Percentiles rank a stretch among this genome's conserved stretches.
These are phyloP conservation scores for Yponomeuta evonymella DNA, from an alignment of 2,888 invertebrate species.

Conservation along the genomic window DNA sequence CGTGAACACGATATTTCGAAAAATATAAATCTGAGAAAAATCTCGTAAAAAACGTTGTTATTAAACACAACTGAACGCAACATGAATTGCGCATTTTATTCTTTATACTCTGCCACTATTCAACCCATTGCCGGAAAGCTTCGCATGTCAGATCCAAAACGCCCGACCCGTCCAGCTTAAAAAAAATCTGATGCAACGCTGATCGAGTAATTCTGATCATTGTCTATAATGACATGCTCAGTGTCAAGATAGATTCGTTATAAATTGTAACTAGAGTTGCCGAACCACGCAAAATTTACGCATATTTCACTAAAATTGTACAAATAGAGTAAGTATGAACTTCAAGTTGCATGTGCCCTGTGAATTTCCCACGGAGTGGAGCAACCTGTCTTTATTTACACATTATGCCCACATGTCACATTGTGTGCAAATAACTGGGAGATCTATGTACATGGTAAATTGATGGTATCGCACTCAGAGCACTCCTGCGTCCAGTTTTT, in stretches of 20 bases:
- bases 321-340: background rate
- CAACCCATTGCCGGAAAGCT: background rate
- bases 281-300: background rate
- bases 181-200: background rate
- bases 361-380: background rate
- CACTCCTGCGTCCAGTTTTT: background rate
- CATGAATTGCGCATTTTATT: background rate
- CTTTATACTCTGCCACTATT: background rate
- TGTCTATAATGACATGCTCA: background rate
- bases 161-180: background rate
- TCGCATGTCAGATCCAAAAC: background rate
- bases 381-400: constrained; percentile 4
- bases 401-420: background rate
- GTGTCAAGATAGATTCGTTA: constrained; percentile 6
- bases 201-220: background rate
- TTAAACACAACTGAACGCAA: no score
- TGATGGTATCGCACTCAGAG: background rate
- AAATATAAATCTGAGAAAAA: no score
- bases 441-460: background rate
- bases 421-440: background rate
- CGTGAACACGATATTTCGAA: no score
- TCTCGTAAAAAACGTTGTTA: no score
- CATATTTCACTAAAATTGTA: constrained; percentile 5
- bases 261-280: background rate
- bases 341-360: background rate